Evolutionary conservation across 2,888 invertebrate species (phyloP).

Genomic region (Dryococelus australis): DNA sequence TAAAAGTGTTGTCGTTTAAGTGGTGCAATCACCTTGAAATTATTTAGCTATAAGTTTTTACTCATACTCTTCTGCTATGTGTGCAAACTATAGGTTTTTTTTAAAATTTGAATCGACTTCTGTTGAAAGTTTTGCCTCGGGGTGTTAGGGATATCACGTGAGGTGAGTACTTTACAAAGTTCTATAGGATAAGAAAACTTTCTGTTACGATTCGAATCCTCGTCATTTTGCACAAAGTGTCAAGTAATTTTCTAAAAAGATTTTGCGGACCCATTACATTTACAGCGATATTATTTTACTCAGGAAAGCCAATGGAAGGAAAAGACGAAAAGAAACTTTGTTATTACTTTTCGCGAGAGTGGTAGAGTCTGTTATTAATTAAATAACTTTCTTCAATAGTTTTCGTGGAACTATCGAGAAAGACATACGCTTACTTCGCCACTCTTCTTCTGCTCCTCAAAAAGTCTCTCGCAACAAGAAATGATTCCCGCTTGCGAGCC

Average conservation of each 20-base stretch:
- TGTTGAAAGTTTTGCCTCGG: too few species aligned
- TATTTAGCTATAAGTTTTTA: too few species aligned
- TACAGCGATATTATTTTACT: neutral
- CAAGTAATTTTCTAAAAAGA: neutral
- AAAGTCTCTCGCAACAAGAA: neutral
- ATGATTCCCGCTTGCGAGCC: neutral
- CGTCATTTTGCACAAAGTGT: neutral
- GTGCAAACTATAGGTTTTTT: too few species aligned
- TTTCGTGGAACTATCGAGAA: neutral
- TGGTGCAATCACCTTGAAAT: too few species aligned
- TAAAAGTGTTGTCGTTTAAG: too few species aligned
- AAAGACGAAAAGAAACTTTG: neutral
- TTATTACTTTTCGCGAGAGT: neutral
- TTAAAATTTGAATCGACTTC: too few species aligned
- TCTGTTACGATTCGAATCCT: too few species aligned
- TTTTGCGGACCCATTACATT: neutral
- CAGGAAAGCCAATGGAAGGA: neutral
- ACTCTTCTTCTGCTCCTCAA: neutral
- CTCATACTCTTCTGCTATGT: too few species aligned
- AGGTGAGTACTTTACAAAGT: too few species aligned
- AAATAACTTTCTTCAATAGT: slow-evolving; percentile 16
- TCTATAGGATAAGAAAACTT: too few species aligned
- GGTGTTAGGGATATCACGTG: too few species aligned
- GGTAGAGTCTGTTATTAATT: neutral
- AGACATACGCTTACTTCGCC: neutral